Evolutionary conservation across 2,113 vertebrate genomes (phyloP).

Genomic region (Peromyscus californicus): DNA sequence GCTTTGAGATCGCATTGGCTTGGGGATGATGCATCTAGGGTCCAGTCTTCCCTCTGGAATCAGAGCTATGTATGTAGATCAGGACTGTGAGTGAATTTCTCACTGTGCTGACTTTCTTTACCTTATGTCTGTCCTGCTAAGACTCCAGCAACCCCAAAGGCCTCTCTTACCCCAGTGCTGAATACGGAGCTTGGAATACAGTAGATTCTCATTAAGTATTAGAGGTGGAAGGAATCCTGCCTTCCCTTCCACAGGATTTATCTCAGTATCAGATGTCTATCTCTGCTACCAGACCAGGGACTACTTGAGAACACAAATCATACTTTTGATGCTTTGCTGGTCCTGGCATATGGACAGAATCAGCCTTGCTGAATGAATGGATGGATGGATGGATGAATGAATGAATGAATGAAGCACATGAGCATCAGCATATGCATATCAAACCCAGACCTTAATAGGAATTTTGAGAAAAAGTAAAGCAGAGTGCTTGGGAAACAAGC

Average conservation of each 20-base stretch:
- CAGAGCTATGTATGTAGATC: neutral
- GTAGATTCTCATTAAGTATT: neutral
- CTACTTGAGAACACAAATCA: neutral
- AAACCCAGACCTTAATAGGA: neutral
- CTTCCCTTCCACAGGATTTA: neutral
- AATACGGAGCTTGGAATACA: neutral
- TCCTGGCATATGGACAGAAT: too few species aligned
- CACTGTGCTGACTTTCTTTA: neutral
- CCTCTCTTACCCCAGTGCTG: neutral
- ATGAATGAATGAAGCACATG: neutral
- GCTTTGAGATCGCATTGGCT: neutral
- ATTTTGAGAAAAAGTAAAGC: neutral
- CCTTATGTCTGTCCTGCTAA: neutral
- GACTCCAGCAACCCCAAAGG: neutral
- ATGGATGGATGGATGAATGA: neutral
- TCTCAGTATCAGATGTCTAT: too few species aligned
- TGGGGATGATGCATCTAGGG: too few species aligned
- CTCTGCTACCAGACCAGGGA: neutral
- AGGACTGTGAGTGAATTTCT: accelerated
- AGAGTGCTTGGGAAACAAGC: neutral
- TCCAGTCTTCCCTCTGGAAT: neutral
- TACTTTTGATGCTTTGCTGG: neutral
- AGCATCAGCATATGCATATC: accelerated
- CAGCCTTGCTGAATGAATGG: neutral
- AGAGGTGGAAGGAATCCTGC: neutral